Evolutionary conservation across 2,888 invertebrate genomes (phyloP).

Genomic region (Hypomecis atomaria): DNA sequence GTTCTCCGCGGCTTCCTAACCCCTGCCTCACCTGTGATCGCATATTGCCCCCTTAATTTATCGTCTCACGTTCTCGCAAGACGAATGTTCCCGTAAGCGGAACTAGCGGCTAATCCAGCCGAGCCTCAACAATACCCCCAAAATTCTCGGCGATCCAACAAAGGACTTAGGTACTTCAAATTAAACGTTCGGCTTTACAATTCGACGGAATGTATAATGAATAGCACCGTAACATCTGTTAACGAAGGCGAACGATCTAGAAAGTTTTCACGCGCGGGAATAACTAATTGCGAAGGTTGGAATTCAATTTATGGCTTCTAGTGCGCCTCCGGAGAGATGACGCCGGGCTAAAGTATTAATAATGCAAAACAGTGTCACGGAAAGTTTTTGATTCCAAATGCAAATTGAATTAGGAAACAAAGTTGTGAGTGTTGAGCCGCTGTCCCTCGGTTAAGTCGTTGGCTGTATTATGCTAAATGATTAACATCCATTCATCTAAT

Average conservation of each 20-base stretch:
- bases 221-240: conserved; percentile 85
- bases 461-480: conserved; percentile 64
- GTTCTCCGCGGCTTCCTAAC: conserved; percentile 41
- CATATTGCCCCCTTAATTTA: conserved; percentile 72
- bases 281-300: conserved; percentile 85
- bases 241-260: conserved; percentile 85
- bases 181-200: conserved; percentile 84
- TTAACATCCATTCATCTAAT: conserved; percentile 58
- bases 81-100: conserved; percentile 67
- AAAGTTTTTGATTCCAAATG: conserved; percentile 84
- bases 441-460: conserved; percentile 68
- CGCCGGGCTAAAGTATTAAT: conserved; percentile 82
- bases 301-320: conserved; percentile 84
- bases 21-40: conserved; percentile 47
- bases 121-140: conserved; percentile 67
- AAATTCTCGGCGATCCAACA: conserved; percentile 69
- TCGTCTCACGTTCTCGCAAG: conserved; percentile 63
- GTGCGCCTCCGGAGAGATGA: conserved; percentile 82
- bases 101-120: conserved; percentile 70
- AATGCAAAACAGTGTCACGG: conserved; percentile 85
- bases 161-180: conserved; percentile 82
- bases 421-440: conserved; percentile 74
- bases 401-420: conserved; percentile 83
- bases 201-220: conserved; percentile 85
- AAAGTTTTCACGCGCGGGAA: conserved; percentile 85